Evolutionary conservation across 1,140 invertebrate genomes (phyloP).

Genomic region (Catajapyx aquilonaris): DNA sequence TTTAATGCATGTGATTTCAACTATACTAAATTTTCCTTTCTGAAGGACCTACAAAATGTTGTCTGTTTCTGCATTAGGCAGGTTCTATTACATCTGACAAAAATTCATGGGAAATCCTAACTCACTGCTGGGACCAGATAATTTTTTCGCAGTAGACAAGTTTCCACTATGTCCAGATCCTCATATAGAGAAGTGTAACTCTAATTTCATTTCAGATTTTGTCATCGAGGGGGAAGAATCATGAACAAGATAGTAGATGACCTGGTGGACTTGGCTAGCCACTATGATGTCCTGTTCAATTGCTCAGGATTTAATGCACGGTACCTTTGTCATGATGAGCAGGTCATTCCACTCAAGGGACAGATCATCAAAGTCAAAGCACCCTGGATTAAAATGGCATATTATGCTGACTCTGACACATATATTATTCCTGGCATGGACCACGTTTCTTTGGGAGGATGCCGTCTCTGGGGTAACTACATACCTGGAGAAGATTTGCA

Average conservation of each 20-base stretch:
- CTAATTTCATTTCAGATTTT: neutral
- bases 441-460: conserved; percentile 59
- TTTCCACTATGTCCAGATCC: too few species aligned
- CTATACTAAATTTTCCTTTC: too few species aligned
- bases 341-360: conserved; percentile 64
- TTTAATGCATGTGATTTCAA: too few species aligned
- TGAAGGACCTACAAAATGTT: too few species aligned
- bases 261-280: conserved; percentile 31
- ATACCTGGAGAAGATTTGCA: conserved; percentile 40
- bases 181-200: too few species aligned
- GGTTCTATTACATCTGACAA: too few species aligned
- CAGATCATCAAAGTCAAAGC: conserved; percentile 70
- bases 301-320: conserved; percentile 67
- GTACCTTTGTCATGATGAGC: conserved; percentile 47
- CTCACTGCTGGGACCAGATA: too few species aligned
- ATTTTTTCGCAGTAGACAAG: too few species aligned
- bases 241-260: conserved; percentile 28
- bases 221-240: neutral
- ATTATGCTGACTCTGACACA: conserved; percentile 59
- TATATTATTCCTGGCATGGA: conserved; percentile 64
- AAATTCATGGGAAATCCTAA: too few species aligned
- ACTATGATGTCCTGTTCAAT: conserved; percentile 68
- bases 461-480: conserved; percentile 56
- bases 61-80: too few species aligned
- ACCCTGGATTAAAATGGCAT: conserved; percentile 74